Conservation (phyloP, 2,797 vertebrate species). For the Corythornis leucogaster region DNA sequence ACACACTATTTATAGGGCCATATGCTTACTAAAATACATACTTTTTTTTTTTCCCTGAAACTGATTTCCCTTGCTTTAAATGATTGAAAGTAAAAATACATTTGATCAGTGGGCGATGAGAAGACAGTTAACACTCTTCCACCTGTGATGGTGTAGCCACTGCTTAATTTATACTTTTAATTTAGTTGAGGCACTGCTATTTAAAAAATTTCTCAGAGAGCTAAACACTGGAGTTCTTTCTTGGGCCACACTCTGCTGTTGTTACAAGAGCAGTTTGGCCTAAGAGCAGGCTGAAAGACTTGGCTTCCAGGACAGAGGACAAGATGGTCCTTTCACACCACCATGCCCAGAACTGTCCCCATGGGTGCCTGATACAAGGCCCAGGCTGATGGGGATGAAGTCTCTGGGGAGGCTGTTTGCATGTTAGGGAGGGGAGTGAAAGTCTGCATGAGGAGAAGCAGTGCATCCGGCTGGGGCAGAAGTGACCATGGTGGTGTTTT, state of each 20-base stretch:
- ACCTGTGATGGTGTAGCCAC: neutral
- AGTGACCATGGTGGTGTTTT: neutral
- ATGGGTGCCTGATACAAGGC: neutral
- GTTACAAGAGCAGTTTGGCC: neutral
- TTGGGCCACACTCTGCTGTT: neutral
- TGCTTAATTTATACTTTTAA: neutral
- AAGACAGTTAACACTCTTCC: neutral
- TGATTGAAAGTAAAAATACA: neutral
- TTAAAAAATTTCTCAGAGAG: neutral
- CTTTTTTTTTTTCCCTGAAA: neutral
- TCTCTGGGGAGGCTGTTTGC: neutral
- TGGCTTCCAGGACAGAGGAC: neutral
- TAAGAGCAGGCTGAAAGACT: neutral
- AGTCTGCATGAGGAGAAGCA: neutral
- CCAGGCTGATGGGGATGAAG: neutral
- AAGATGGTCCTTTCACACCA: neutral
- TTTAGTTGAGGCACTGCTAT: constrained; percentile 31
- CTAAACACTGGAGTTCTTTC: neutral
- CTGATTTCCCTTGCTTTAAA: neutral
- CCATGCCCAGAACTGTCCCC: rapidly evolving
- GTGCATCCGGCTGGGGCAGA: neutral
- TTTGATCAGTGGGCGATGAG: neutral
- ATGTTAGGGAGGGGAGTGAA: neutral
- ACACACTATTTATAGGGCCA: neutral
- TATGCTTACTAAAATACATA: neutral